These are phyloP conservation scores for Bombus confusus DNA, from an alignment of 1,140 invertebrate species.

Conservation along the genomic window DNA sequence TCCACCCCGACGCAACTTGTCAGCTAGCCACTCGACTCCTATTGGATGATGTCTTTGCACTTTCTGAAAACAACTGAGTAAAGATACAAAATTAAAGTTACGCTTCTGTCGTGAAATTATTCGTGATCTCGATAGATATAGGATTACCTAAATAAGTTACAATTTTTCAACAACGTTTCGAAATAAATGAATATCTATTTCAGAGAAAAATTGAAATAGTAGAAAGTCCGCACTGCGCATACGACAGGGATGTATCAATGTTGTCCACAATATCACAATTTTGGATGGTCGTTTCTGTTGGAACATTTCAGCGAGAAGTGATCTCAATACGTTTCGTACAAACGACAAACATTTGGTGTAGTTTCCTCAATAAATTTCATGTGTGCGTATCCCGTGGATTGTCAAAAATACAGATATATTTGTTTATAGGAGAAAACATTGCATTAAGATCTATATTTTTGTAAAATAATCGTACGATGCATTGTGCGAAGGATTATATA, in stretches of 20 bases:
- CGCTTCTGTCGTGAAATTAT: not conserved
- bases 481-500: conserved; percentile 25
- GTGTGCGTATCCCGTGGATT: conserved; percentile 2
- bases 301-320: conserved; percentile 18
- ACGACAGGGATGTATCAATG: conserved; percentile 46
- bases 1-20: conserved; percentile 61
- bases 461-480: conserved; percentile 16
- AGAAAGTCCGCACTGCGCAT: conserved; percentile 47
- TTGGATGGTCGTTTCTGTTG: not conserved
- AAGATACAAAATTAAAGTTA: conserved; percentile 48
- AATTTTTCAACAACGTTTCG: conserved; percentile 16
- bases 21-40: conserved; percentile 52
- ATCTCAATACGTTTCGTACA: not conserved
- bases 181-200: conserved; percentile 42
- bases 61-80: conserved; percentile 37
- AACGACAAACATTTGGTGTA: conserved; percentile 10
- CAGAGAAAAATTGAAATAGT: conserved; percentile 1
- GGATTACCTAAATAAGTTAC: not conserved
- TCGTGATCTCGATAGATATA: not conserved
- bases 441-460: conserved; percentile 12
- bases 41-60: conserved; percentile 49
- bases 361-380: not conserved
- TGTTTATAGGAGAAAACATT: not conserved
- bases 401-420: not conserved
- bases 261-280: not conserved